These are phyloP conservation scores for Pterocles burchelli DNA, from an alignment of 2,113 vertebrate genomes.

Conservation along the genomic window DNA sequence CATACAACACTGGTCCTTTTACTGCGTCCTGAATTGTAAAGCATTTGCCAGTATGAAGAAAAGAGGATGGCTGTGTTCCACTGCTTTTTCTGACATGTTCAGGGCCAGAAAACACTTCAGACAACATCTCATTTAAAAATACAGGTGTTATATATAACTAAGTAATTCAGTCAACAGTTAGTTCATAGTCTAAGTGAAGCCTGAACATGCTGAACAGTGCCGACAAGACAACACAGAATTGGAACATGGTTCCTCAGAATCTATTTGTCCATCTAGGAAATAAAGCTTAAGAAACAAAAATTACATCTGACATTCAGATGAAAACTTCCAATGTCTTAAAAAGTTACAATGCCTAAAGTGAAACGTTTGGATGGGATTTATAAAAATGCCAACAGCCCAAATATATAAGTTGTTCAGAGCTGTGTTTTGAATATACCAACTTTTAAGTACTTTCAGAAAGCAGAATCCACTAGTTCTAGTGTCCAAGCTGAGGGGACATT, in stretches of 20 bases:
- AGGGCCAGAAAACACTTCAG: not conserved
- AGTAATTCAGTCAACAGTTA: not conserved
- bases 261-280: not conserved
- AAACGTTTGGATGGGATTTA: not conserved
- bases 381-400: not conserved
- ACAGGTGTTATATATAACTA: not conserved
- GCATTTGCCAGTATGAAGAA: not conserved
- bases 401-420: not conserved
- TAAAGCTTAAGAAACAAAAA: not conserved
- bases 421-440: not conserved
- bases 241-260: not conserved
- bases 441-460: not conserved
- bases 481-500: not conserved
- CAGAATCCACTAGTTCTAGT: not conserved
- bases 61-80: not conserved
- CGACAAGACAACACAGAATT: not conserved
- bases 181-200: not conserved
- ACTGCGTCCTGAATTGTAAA: not conserved
- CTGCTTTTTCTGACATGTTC: not conserved
- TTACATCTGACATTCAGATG: not conserved
- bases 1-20: not conserved
- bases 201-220: not conserved
- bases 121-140: not conserved
- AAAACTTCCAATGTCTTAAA: not conserved
- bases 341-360: not conserved